These are phyloP conservation scores for Lanius collurio DNA, from an alignment of 2,113 vertebrate genomes.

Conservation along the genomic window DNA sequence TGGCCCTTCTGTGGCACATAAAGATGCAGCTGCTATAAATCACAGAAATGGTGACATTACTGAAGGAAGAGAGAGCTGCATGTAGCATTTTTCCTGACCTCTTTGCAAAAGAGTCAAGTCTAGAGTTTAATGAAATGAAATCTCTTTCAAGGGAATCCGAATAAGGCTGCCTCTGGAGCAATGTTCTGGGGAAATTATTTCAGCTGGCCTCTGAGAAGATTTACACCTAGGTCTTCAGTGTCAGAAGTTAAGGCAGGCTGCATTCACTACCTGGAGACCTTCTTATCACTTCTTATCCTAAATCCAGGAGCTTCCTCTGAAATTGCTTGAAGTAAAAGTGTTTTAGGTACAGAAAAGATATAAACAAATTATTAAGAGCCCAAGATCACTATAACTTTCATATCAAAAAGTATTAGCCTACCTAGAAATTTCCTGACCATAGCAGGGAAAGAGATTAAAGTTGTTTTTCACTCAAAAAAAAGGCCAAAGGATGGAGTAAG, in stretches of 20 bases:
- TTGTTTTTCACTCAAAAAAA: background rate
- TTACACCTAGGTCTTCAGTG: slow-evolving; percentile 52
- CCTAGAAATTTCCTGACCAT: background rate
- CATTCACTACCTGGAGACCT: slow-evolving; percentile 27
- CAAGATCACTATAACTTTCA: slow-evolving; percentile 5
- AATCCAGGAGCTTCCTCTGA: slow-evolving; percentile 26
- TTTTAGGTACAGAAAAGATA: slow-evolving; percentile 22
- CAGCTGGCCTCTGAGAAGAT: slow-evolving; percentile 58
- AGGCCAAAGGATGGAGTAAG: background rate
- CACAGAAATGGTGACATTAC: slow-evolving; percentile 55
- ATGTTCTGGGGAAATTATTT: slow-evolving; percentile 59
- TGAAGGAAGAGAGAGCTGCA: background rate
- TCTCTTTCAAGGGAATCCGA: slow-evolving; percentile 51
- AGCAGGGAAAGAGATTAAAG: background rate
- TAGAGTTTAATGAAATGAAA: slow-evolving; percentile 71
- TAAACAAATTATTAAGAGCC: slow-evolving; percentile 34
- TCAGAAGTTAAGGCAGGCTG: slow-evolving; percentile 42
- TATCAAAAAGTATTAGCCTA: background rate
- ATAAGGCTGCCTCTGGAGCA: slow-evolving; percentile 32
- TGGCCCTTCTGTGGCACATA: slow-evolving; percentile 32
- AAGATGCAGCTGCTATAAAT: slow-evolving; percentile 61
- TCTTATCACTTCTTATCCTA: slow-evolving; percentile 49
- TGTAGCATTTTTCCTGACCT: slow-evolving; percentile 58
- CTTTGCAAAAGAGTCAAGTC: slow-evolving; percentile 58
- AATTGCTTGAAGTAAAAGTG: slow-evolving; percentile 42